Percentiles rank a stretch among this genome's conserved stretches.
Evolutionary conservation across 2,113 vertebrate species (phyloP).

Genomic region (Scytalopus superciliaris): DNA sequence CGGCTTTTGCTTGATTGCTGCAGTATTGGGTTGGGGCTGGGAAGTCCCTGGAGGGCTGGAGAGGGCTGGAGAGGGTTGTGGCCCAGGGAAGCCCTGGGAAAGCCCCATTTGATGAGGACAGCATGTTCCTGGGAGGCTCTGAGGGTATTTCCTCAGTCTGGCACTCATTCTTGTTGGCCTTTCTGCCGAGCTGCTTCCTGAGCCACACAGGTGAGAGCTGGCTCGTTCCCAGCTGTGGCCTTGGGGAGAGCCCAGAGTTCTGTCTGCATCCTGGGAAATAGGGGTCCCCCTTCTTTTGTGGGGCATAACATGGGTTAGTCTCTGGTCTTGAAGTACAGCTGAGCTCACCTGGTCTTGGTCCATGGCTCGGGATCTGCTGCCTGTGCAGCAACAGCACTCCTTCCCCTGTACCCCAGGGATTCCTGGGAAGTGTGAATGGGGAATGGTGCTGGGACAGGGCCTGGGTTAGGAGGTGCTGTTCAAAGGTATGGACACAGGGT

Average conservation of each 20-base stretch:
- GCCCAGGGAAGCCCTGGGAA: background rate
- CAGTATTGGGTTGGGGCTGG: background rate
- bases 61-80: background rate
- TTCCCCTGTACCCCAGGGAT: background rate
- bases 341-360: background rate
- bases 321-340: background rate
- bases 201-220: fast-evolving
- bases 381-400: background rate
- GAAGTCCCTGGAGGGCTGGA: background rate
- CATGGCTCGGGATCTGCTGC: background rate
- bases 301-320: background rate
- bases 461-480: background rate
- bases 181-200: background rate
- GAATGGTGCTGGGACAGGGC: background rate
- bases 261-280: background rate
- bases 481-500: background rate
- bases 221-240: background rate
- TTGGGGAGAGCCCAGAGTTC: background rate
- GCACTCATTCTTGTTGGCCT: fast-evolving
- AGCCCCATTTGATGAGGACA: background rate
- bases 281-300: fast-evolving
- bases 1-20: background rate
- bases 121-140: background rate
- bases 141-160: background rate
- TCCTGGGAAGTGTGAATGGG: background rate